Percentiles rank a stretch among this genome's conserved stretches.
These are phyloP conservation scores for Goniozus legneri DNA, from an alignment of 1,140 invertebrate genomes.

Conservation along the genomic window DNA sequence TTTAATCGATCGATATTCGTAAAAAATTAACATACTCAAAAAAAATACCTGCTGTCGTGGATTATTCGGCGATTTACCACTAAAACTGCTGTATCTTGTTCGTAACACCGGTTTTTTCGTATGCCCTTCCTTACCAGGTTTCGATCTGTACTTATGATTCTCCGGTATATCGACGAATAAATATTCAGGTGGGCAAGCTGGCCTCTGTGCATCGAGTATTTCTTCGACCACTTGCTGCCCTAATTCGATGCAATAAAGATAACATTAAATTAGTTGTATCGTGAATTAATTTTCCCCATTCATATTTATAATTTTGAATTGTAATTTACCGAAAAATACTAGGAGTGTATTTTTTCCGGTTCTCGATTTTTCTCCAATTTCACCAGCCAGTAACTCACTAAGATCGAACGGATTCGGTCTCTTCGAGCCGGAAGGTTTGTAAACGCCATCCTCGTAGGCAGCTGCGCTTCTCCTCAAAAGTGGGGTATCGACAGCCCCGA, in stretches of 20 bases:
- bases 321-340: slow-evolving; percentile 64
- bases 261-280: too few species aligned
- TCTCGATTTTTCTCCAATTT: slow-evolving; percentile 49
- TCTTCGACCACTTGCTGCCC: slow-evolving; percentile 65
- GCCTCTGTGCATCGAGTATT: slow-evolving; percentile 60
- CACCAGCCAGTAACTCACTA: slow-evolving; percentile 58
- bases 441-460: slow-evolving; percentile 64
- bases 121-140: slow-evolving; percentile 29
- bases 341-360: slow-evolving; percentile 64
- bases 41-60: slow-evolving; percentile 55
- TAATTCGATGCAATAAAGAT: slow-evolving; percentile 23
- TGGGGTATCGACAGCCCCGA: slow-evolving; percentile 60
- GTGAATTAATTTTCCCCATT: too few species aligned
- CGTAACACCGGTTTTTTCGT: slow-evolving; percentile 53
- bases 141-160: slow-evolving; percentile 39
- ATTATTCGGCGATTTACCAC: slow-evolving; percentile 57
- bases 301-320: slow-evolving; percentile 8
- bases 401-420: slow-evolving; percentile 59
- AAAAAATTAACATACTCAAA: background rate
- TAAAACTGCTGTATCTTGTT: slow-evolving; percentile 52
- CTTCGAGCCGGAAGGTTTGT: slow-evolving; percentile 49
- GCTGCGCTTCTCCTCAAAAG: slow-evolving; percentile 59
- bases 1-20: slow-evolving; percentile 6
- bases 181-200: slow-evolving; percentile 60
- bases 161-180: slow-evolving; percentile 57